Conservation (phyloP, 2,113 vertebrate species). For the Merops nubicus region DNA sequence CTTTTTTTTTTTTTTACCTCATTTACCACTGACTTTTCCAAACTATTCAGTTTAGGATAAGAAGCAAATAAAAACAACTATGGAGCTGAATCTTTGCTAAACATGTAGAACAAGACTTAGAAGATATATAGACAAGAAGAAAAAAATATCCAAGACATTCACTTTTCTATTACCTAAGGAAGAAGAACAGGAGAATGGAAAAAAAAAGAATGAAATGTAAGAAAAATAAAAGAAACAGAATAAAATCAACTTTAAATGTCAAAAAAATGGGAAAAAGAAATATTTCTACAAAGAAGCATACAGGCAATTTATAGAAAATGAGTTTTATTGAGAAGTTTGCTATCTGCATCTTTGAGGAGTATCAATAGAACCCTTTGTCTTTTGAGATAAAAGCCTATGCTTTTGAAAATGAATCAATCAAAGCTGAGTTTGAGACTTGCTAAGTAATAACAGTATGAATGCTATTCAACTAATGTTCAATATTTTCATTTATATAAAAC, state of each 20-base stretch:
- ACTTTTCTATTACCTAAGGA: neutral
- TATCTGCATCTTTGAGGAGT: neutral
- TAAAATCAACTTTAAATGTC: neutral
- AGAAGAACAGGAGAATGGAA: neutral
- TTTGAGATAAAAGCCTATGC: neutral
- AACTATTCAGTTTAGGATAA: neutral
- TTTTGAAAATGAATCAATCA: neutral
- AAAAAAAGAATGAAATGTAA: neutral
- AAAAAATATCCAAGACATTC: neutral
- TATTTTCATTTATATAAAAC: neutral
- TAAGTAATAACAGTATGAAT: neutral
- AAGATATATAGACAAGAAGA: neutral
- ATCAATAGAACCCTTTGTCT: neutral
- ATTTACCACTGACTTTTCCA: neutral
- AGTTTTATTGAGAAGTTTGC: neutral
- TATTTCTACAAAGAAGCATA: neutral
- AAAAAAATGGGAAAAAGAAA: neutral
- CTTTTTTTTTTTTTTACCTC: accelerated
- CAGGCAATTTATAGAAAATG: neutral
- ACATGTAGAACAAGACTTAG: neutral
- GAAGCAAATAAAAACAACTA: neutral
- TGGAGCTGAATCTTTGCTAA: neutral
- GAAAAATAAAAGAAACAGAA: neutral
- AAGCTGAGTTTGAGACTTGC: neutral
- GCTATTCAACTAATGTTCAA: neutral